A percentile compares a stretch with the other conserved stretches of the same genome.
phyloP scores from a whole-genome alignment of 2,888 invertebrate genomes.

The Platerodrilus igneus region DNA sequence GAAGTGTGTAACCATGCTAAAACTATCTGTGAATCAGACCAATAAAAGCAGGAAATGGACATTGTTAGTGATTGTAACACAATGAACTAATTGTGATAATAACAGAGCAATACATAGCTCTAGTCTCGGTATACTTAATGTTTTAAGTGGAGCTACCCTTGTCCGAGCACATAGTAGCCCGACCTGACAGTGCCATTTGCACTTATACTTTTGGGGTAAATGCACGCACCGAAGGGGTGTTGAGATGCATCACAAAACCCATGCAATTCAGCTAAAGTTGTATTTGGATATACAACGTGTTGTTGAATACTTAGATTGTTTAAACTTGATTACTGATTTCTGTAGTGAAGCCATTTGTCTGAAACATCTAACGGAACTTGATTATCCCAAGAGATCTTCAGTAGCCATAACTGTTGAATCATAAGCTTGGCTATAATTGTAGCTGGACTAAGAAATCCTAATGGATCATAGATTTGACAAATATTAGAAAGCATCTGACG shows the following conservation, averaged over 20 bases:
- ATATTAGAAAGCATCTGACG: slow-evolving; percentile 23
- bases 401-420: slow-evolving; percentile 27
- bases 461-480: slow-evolving; percentile 28
- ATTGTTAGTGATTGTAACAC: too few species aligned
- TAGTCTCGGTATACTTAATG: too few species aligned
- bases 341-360: slow-evolving; percentile 17
- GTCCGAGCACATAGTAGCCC: too few species aligned
- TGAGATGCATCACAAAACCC: too few species aligned
- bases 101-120: too few species aligned
- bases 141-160: too few species aligned
- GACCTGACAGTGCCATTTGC: too few species aligned
- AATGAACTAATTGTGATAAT: too few species aligned
- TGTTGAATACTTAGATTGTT: slow-evolving; percentile 19
- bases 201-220: too few species aligned
- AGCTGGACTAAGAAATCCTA: slow-evolving; percentile 25
- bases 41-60: neutral
- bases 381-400: slow-evolving; percentile 27
- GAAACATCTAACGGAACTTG: slow-evolving; percentile 13
- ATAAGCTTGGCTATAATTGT: slow-evolving; percentile 26
- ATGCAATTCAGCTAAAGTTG: slow-evolving; percentile 18
- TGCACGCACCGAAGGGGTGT: too few species aligned
- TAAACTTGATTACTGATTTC: slow-evolving; percentile 10
- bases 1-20: neutral
- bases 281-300: slow-evolving; percentile 7
- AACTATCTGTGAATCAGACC: neutral